Percentiles rank a stretch among this genome's conserved stretches.
Evolutionary conservation across 2,888 invertebrate genomes (phyloP).

Genomic region (Himalopsyche kuldschensis): DNA sequence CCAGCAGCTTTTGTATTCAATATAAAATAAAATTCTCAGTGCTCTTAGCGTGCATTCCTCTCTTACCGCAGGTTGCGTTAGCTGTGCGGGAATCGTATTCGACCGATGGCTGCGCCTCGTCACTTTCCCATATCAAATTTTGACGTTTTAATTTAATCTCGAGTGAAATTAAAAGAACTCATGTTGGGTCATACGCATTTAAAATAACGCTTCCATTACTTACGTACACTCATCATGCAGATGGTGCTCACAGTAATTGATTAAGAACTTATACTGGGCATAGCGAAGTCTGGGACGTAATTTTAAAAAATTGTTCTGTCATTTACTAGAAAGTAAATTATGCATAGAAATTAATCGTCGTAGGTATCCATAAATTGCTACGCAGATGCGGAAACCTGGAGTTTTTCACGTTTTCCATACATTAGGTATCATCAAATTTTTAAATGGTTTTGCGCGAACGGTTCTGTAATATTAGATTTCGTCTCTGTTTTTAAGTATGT

Average conservation of each 20-base stretch:
- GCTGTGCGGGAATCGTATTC: neutral
- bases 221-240: neutral
- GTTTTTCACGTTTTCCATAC: no score
- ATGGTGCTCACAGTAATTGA: neutral
- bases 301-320: no score
- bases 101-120: neutral
- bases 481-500: no score
- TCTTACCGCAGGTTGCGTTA: neutral
- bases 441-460: no score
- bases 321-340: no score
- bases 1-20: neutral
- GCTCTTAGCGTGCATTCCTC: neutral
- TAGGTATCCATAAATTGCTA: no score
- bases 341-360: no score
- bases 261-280: neutral
- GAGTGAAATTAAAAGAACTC: neutral
- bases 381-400: no score
- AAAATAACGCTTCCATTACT: neutral
- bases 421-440: no score
- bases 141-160: neutral
- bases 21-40: neutral
- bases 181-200: neutral
- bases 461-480: no score
- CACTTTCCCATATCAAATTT: neutral
- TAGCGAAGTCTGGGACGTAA: neutral